Conservation (phyloP, 2,797 vertebrate genomes). For the Hoplostethus mediterraneus region DNA sequence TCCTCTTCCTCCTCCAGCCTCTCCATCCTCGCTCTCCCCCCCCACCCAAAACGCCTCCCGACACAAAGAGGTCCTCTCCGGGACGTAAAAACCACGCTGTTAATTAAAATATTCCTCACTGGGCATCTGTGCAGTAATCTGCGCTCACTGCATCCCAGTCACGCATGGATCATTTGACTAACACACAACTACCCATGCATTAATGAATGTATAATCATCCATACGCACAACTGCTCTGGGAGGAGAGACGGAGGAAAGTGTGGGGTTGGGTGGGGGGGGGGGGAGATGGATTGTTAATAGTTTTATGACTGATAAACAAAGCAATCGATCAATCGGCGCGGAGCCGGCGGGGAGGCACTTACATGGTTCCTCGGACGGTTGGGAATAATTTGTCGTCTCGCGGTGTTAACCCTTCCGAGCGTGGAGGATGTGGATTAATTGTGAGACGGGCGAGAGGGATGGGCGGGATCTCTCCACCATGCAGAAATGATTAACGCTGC, state of each 20-base stretch:
- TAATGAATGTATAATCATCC: slow-evolving; percentile 86
- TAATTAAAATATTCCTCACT: slow-evolving; percentile 81
- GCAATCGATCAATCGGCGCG: slow-evolving; percentile 83
- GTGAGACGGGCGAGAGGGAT: slow-evolving; percentile 77
- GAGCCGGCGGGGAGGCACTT: slow-evolving; percentile 66
- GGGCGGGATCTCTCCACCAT: slow-evolving; percentile 73
- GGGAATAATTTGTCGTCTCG: slow-evolving; percentile 79
- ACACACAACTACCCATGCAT: slow-evolving; percentile 84
- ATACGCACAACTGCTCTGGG: slow-evolving; percentile 72
- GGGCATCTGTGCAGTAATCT: slow-evolving; percentile 78
- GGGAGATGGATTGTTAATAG: slow-evolving; percentile 84
- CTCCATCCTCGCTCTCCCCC: slow-evolving; percentile 33
- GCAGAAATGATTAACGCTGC: slow-evolving; percentile 83
- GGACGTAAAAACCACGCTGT: slow-evolving; percentile 73
- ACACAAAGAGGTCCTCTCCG: slow-evolving; percentile 62
- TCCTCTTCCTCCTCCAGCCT: slow-evolving; percentile 25
- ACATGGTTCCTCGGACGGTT: slow-evolving; percentile 70
- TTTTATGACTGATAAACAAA: slow-evolving; percentile 88
- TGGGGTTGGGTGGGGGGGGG: not conserved
- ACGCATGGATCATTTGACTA: slow-evolving; percentile 82
- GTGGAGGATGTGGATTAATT: slow-evolving; percentile 82
- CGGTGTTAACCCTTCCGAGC: slow-evolving; percentile 80
- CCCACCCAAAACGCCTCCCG: not conserved
- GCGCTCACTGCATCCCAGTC: slow-evolving; percentile 60
- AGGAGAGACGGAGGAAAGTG: slow-evolving; percentile 47